Conservation (phyloP, 2,113 vertebrate species). For the Regulus satrapa region DNA sequence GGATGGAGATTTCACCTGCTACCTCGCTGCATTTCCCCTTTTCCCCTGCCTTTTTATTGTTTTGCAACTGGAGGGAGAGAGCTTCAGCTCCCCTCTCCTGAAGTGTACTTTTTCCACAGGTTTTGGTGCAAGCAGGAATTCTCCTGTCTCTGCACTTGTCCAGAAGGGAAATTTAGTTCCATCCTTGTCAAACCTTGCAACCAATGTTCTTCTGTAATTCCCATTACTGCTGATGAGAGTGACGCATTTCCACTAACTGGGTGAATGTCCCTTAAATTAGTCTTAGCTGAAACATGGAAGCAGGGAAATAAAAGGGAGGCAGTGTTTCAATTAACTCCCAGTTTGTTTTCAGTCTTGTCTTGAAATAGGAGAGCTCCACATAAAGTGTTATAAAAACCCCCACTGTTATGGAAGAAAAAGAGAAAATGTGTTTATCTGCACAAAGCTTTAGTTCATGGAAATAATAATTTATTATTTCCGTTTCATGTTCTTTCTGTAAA, state of each 20-base stretch:
- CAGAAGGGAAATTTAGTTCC: neutral
- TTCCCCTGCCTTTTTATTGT: neutral
- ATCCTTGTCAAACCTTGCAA: neutral
- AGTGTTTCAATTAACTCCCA: neutral
- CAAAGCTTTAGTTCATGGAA: neutral
- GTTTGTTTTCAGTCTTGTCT: neutral
- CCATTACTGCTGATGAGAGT: neutral
- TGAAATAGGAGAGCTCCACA: neutral
- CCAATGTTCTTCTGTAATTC: neutral
- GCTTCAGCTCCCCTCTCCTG: neutral
- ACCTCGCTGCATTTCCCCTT: neutral
- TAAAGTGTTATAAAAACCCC: neutral
- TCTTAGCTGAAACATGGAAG: neutral
- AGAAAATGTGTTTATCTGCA: neutral
- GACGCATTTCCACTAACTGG: constrained; percentile 8
- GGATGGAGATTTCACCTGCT: neutral
- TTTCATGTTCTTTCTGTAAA: neutral
- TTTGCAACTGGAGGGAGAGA: neutral
- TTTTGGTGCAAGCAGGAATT: neutral
- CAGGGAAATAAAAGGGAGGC: neutral
- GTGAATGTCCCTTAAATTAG: neutral
- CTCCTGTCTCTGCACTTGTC: neutral
- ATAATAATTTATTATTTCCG: neutral
- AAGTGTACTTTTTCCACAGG: neutral
- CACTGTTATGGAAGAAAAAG: neutral